Conservation (phyloP, 2,797 vertebrate species). For the Poecilia gillii region DNA sequence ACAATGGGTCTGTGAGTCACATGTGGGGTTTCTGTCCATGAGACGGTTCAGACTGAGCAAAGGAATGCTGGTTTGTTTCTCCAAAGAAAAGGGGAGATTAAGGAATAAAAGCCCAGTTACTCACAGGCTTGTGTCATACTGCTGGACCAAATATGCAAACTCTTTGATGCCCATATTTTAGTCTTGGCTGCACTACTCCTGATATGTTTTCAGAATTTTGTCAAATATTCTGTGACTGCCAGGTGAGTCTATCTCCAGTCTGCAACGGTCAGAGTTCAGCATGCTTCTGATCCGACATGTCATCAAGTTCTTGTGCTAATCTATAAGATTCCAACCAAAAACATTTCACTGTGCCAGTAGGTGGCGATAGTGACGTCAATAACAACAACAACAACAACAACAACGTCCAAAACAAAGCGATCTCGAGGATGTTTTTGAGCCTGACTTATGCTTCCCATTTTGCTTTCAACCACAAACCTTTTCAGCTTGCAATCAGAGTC, state of each 20-base stretch:
- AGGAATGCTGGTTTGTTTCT: constrained; percentile 31
- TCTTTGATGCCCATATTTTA: constrained; percentile 31
- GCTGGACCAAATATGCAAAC: constrained; percentile 31
- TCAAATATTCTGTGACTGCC: background rate
- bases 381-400: too few relatives aligned
- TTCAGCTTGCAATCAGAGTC: background rate
- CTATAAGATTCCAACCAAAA: background rate
- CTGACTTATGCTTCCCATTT: background rate
- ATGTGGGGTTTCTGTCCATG: constrained; percentile 47
- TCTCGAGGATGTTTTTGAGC: background rate
- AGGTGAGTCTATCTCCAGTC: background rate
- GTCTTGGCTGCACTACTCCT: constrained; percentile 4
- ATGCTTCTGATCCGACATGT: background rate
- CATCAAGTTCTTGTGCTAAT: background rate
- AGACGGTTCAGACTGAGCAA: constrained; percentile 36
- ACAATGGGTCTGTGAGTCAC: constrained; percentile 63
- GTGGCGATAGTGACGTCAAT: background rate
- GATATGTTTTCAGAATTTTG: background rate
- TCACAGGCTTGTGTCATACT: constrained; percentile 51
- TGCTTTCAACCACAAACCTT: background rate
- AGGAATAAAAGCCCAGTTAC: constrained; percentile 34
- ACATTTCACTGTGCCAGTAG: background rate
- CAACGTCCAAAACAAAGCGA: background rate
- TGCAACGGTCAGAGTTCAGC: background rate
- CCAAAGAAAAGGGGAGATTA: constrained; percentile 31